Evolutionary conservation across 2,113 vertebrate genomes (phyloP).

Genomic region (Chaenogobius annularis): DNA sequence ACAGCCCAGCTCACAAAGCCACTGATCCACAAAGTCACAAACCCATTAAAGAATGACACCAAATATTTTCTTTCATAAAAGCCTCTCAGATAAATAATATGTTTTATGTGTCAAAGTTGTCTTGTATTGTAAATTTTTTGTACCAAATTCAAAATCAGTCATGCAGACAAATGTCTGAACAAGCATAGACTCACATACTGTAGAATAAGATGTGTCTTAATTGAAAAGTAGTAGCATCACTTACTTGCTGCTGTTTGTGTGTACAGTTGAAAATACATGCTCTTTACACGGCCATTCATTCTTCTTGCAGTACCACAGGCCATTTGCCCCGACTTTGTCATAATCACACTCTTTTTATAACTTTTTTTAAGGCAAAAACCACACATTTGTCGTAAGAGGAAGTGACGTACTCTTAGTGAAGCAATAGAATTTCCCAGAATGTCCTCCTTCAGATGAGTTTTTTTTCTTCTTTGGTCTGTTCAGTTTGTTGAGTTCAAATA

Average conservation of each 20-base stretch:
- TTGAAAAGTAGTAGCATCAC: constrained; percentile 28
- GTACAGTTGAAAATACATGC: constrained; percentile 63
- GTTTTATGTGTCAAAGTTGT: not conserved
- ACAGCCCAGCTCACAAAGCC: constrained; percentile 18
- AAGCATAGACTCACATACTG: not conserved
- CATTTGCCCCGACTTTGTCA: constrained; percentile 63
- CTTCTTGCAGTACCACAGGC: constrained; percentile 61
- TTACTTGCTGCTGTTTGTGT: constrained; percentile 71
- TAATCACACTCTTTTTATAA: constrained; percentile 72
- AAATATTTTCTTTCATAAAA: not conserved
- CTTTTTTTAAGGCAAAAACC: constrained; percentile 72
- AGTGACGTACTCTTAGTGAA: constrained; percentile 77
- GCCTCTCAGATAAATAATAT: too few relatives aligned
- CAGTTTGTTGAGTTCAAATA: constrained; percentile 8
- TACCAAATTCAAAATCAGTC: not conserved
- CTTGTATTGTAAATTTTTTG: not conserved
- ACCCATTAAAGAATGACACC: too few relatives aligned
- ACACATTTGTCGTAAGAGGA: constrained; percentile 76
- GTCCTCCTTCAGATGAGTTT: constrained; percentile 50
- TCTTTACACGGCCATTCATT: constrained; percentile 78
- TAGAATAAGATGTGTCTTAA: not conserved
- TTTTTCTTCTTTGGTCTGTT: constrained; percentile 30
- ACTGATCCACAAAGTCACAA: not conserved
- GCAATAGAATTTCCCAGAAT: constrained; percentile 79
- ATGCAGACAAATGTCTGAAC: not conserved